phyloP scores from a whole-genome alignment of 92 coral and sea anemone genomes.

The Scolanthus callimorphus region DNA sequence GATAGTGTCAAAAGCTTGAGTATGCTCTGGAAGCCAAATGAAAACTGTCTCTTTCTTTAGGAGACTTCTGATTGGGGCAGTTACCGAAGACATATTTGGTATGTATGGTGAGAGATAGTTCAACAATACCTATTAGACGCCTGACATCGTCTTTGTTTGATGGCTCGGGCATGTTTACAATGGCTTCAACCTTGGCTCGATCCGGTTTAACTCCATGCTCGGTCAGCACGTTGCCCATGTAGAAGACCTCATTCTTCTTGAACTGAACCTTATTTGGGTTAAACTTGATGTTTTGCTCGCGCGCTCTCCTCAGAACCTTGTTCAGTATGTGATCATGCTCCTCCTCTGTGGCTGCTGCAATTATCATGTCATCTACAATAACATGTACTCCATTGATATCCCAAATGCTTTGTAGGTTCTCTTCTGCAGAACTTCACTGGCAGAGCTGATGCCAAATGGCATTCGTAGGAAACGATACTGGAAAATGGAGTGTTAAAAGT shows the following conservation, averaged over 20 bases:
- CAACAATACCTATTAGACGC: constrained; percentile 2
- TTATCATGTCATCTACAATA: no score
- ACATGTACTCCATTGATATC: constrained; percentile 38
- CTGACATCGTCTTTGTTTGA: background rate
- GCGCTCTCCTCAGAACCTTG: constrained; percentile 4
- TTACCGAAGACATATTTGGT: constrained; percentile 7
- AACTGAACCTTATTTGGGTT: constrained; percentile 3
- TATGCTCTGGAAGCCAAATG: constrained; percentile 11
- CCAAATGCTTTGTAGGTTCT: constrained; percentile 35
- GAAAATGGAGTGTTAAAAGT: no score
- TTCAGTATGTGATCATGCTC: constrained; percentile 18
- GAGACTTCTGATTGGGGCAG: constrained; percentile 12
- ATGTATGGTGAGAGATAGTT: constrained; percentile 15
- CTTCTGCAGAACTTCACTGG: no score
- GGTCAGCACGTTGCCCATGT: background rate
- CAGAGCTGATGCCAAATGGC: no score
- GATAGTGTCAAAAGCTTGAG: background rate
- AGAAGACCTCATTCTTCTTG: background rate
- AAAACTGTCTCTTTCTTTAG: constrained; percentile 8
- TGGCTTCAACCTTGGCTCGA: constrained; percentile 9
- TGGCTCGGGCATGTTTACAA: constrained; percentile 1
- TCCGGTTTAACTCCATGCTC: constrained; percentile 6
- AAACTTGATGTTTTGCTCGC: background rate
- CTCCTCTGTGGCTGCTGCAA: constrained; percentile 22
- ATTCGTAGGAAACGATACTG: no score